A percentile compares a stretch with the other conserved stretches of the same genome.
Conservation (phyloP, 2,113 vertebrate species). For the Cnemophilus loriae region DNA sequence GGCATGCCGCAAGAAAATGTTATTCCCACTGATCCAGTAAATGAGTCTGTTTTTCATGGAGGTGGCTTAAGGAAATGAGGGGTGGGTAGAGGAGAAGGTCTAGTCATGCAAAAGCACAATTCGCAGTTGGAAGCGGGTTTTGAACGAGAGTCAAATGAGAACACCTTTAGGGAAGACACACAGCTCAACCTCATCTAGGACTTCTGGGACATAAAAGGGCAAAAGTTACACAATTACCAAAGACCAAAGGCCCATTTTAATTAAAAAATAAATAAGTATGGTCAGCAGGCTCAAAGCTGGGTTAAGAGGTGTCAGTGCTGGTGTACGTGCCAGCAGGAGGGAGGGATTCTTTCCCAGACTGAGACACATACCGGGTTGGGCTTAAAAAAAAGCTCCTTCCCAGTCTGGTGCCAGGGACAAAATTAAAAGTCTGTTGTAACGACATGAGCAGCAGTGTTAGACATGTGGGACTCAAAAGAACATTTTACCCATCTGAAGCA, state of each 20-base stretch:
- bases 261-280: background rate
- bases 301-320: background rate
- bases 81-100: background rate
- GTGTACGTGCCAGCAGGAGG: background rate
- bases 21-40: constrained; percentile 7
- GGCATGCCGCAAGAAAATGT: background rate
- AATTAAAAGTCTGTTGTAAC: background rate
- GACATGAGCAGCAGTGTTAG: background rate
- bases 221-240: background rate
- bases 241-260: background rate
- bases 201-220: background rate
- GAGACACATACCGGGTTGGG: background rate
- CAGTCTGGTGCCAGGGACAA: background rate
- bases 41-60: background rate
- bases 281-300: background rate
- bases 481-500: background rate
- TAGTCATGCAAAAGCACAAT: background rate
- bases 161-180: background rate
- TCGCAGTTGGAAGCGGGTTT: background rate
- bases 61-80: background rate
- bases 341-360: background rate
- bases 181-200: background rate
- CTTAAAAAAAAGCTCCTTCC: background rate
- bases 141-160: background rate
- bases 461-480: constrained; percentile 1